Evolutionary conservation across 2,888 invertebrate species (phyloP).

Genomic region (Minunthozetes semirufus): DNA sequence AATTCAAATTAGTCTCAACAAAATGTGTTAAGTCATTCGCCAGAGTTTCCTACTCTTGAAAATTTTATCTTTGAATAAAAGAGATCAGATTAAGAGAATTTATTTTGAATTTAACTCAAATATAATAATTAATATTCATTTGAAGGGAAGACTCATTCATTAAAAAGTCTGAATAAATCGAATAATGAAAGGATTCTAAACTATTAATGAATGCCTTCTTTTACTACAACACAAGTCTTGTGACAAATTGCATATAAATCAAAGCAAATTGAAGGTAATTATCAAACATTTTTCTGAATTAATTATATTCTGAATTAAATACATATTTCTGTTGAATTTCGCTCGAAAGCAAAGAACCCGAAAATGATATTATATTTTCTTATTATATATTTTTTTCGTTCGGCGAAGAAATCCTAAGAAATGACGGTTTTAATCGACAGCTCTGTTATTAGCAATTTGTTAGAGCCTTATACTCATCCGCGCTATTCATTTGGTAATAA

Average conservation of each 20-base stretch:
- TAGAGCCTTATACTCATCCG: background rate
- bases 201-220: too few species aligned
- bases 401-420: background rate
- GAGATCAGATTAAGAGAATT: too few species aligned
- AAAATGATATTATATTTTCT: slow-evolving; percentile 8
- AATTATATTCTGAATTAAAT: background rate
- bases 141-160: too few species aligned
- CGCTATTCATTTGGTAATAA: background rate
- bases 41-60: too few species aligned
- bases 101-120: too few species aligned
- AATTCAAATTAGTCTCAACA: too few species aligned
- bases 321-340: too few species aligned
- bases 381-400: background rate
- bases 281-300: background rate
- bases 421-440: background rate
- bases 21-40: too few species aligned
- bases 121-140: too few species aligned
- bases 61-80: too few species aligned
- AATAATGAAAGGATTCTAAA: too few species aligned
- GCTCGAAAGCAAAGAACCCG: background rate
- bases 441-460: slow-evolving; percentile 24
- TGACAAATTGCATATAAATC: background rate
- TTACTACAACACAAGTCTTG: background rate
- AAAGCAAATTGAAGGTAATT: background rate
- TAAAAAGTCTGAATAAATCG: too few species aligned